These are phyloP conservation scores for Eunapius fragilis DNA, from an alignment of 37 sponge, comb jelly and placozoan species.

Conservation along the genomic window DNA sequence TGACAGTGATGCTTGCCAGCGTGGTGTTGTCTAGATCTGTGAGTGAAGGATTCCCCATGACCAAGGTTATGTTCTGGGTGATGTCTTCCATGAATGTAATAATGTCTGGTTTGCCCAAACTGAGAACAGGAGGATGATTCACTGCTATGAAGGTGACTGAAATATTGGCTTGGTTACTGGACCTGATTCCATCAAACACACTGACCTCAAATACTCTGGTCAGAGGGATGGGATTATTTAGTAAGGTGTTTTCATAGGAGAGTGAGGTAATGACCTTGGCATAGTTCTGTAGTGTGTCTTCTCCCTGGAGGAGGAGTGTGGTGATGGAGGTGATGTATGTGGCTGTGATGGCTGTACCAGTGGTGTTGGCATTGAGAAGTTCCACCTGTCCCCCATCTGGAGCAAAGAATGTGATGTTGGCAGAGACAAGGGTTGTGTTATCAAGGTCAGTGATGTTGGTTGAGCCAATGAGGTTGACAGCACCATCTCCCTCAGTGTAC, in stretches of 20 bases:
- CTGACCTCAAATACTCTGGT: conserved; percentile 39
- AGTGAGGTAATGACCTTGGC: conserved; percentile 30
- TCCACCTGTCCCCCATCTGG: conserved; percentile 39
- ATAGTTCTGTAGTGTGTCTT: conserved; percentile 46
- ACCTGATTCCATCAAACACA: conserved; percentile 46
- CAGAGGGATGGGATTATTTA: conserved; percentile 30
- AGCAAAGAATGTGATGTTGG: conserved; percentile 28
- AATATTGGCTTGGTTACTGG: conserved; percentile 7
- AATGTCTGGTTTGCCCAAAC: conserved; percentile 21
- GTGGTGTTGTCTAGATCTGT: conserved; percentile 63
- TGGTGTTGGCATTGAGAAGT: conserved; percentile 30
- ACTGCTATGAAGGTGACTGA: conserved; percentile 44
- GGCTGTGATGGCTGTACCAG: conserved; percentile 14
- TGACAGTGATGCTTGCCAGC: conserved; percentile 24
- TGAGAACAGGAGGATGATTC: conserved; percentile 67
- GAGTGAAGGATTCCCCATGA: conserved; percentile 15
- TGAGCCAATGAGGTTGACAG: conserved; percentile 1
- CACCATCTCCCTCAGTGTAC: conserved; percentile 54
- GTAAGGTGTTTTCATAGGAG: conserved; percentile 33
- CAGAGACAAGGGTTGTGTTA: conserved; percentile 38
- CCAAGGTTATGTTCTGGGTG: background rate
- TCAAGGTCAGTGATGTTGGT: conserved; percentile 54
- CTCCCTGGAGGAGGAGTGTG: conserved; percentile 41
- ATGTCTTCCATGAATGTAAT: conserved; percentile 58
- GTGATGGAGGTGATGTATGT: background rate